Evolutionary conservation across 2,113 vertebrate species (phyloP).

Genomic region (Pleuronectes platessa): DNA sequence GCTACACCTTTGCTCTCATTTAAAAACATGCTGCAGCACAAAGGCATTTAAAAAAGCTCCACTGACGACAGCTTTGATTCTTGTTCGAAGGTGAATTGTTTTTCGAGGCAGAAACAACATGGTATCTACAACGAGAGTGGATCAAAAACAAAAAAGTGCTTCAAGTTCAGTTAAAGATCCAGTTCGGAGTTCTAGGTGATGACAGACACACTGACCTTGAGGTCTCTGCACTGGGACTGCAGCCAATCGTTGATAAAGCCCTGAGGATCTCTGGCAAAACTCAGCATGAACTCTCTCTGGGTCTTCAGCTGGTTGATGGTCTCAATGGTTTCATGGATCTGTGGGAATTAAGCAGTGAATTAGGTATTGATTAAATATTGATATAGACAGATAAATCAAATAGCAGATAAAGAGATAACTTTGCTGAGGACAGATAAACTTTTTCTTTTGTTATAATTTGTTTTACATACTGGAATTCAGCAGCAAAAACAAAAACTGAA

Average conservation of each 20-base stretch:
- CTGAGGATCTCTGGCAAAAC: slow-evolving; percentile 98
- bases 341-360: slow-evolving; percentile 28
- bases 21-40: background rate
- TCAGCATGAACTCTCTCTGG: slow-evolving; percentile 99
- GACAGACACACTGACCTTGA: slow-evolving; percentile 86
- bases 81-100: background rate
- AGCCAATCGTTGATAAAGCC: slow-evolving; percentile 99
- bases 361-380: background rate
- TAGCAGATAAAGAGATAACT: background rate
- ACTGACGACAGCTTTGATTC: background rate
- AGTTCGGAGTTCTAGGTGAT: background rate
- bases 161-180: background rate
- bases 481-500: no score
- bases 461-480: no score
- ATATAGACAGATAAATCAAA: background rate
- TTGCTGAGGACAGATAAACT: background rate
- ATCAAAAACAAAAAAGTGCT: background rate
- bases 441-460: no score
- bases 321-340: slow-evolving; percentile 99
- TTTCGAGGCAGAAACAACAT: background rate
- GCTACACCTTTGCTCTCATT: background rate
- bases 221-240: slow-evolving; percentile 97
- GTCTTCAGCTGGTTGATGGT: slow-evolving; percentile 99
- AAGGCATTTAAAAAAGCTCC: background rate
- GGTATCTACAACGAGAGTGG: background rate